phyloP scores from a whole-genome alignment of 2,113 vertebrate species.

The Tauraco erythrolophus region DNA sequence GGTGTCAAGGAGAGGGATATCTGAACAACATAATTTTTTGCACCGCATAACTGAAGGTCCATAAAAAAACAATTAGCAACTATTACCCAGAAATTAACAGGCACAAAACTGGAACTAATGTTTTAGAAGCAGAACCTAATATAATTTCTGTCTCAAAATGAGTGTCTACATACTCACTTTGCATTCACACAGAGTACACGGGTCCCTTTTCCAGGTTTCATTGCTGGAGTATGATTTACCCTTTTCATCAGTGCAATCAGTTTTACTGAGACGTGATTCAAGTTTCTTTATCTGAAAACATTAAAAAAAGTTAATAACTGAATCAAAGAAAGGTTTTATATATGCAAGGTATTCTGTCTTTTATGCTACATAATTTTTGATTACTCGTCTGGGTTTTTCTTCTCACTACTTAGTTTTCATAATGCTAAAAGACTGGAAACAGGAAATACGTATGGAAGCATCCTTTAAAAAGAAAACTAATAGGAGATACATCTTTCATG shows the following conservation, averaged over 20 bases:
- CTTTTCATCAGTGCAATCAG: slow-evolving; percentile 86
- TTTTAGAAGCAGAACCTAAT: neutral
- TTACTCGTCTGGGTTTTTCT: neutral
- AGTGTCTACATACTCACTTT: slow-evolving; percentile 77
- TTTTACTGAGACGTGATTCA: slow-evolving; percentile 89
- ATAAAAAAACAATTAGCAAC: neutral
- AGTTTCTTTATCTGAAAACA: slow-evolving; percentile 91
- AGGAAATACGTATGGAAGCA: neutral
- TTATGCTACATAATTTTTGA: neutral
- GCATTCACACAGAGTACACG: slow-evolving; percentile 91
- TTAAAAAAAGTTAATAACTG: neutral
- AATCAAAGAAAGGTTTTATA: neutral
- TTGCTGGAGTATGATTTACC: slow-evolving; percentile 81
- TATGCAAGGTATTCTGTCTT: neutral
- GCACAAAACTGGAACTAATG: neutral
- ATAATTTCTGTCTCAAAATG: neutral
- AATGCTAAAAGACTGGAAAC: neutral
- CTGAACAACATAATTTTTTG: neutral
- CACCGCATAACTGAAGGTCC: neutral
- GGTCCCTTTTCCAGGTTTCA: slow-evolving; percentile 87
- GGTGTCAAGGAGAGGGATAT: neutral
- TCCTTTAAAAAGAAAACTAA: neutral
- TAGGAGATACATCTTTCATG: neutral
- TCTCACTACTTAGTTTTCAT: neutral
- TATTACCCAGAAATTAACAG: neutral